Percentiles rank a stretch among this genome's conserved stretches.
These are phyloP conservation scores for Chromis chromis DNA, from an alignment of 2,797 vertebrate species.

Conservation along the genomic window DNA sequence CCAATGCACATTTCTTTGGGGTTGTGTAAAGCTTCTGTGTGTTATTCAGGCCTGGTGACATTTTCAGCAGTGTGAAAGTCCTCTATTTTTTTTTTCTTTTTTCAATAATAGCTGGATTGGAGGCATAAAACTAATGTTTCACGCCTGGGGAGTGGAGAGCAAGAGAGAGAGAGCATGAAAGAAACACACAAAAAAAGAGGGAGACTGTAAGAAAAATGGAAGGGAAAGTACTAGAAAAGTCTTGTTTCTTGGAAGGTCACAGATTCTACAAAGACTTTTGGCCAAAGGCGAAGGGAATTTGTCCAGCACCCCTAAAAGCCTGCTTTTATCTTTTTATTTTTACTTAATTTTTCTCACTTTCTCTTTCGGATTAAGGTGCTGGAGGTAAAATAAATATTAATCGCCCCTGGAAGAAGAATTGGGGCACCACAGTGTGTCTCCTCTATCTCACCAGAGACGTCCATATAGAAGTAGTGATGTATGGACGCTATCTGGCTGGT, in stretches of 20 bases:
- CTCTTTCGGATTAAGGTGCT: conserved; percentile 20
- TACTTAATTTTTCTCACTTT: conserved; percentile 30
- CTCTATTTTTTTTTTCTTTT: conserved; percentile 38
- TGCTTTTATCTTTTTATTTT: conserved; percentile 36
- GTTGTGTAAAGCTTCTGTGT: conserved; percentile 51
- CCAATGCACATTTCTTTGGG: conserved; percentile 50
- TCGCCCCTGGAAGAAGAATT: conserved; percentile 59
- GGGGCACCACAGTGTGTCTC: conserved; percentile 28
- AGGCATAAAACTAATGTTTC: conserved; percentile 73
- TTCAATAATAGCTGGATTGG: conserved; percentile 64
- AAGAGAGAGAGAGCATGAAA: conserved; percentile 39
- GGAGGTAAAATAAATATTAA: conserved; percentile 74
- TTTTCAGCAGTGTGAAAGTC: conserved; percentile 70
- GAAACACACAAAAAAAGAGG: conserved; percentile 31
- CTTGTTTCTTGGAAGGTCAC: conserved; percentile 65
- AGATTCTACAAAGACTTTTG: conserved; percentile 48
- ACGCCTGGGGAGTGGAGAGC: conserved; percentile 48
- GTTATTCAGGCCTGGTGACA: conserved; percentile 72
- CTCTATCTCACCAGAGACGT: conserved; percentile 65
- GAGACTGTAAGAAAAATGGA: conserved; percentile 27
- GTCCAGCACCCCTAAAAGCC: background rate
- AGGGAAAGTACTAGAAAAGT: conserved; percentile 34
- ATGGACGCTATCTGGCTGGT: conserved; percentile 71
- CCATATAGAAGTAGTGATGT: conserved; percentile 70
- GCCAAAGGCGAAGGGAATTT: conserved; percentile 44